phyloP scores from a whole-genome alignment of 2,888 invertebrate species.

The Amaurobius ferox region DNA sequence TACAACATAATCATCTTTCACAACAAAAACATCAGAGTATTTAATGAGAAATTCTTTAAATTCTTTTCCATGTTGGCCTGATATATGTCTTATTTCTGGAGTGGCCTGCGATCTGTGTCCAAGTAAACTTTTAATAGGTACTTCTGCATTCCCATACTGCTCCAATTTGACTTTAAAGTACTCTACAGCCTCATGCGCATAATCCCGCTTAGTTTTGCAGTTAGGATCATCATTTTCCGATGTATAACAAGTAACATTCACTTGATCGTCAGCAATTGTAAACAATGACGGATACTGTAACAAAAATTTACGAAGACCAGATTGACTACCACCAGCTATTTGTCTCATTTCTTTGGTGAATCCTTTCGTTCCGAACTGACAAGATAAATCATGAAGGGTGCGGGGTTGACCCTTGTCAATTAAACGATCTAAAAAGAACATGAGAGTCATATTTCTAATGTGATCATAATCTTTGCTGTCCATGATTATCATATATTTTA shows the following conservation, averaged over 20 bases:
- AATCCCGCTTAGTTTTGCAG: constrained; percentile 81
- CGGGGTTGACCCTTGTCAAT: constrained; percentile 97
- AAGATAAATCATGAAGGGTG: constrained; percentile 97
- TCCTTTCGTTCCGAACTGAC: constrained; percentile 99
- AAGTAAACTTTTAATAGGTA: constrained; percentile 95
- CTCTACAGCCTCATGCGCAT: constrained; percentile 96
- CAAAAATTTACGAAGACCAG: constrained; percentile 96
- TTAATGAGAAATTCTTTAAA: constrained; percentile 92
- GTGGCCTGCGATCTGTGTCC: constrained; percentile 92
- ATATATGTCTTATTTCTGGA: constrained; percentile 97
- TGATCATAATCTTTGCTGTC: constrained; percentile 96
- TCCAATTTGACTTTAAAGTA: constrained; percentile 97
- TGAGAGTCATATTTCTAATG: constrained; percentile 94
- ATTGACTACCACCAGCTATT: constrained; percentile 90
- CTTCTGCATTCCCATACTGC: constrained; percentile 97
- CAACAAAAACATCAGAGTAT: constrained; percentile 90
- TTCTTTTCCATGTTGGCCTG: constrained; percentile 94
- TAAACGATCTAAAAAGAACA: constrained; percentile 98
- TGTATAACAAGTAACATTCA: constrained; percentile 75
- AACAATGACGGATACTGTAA: constrained; percentile 97
- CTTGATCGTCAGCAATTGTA: constrained; percentile 90
- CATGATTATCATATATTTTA: constrained; percentile 81
- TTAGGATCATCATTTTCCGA: constrained; percentile 71
- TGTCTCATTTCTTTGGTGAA: constrained; percentile 92
- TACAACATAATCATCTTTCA: constrained; percentile 89